Conservation (phyloP, 2,888 invertebrate genomes). For the Drosophila rubida region DNA sequence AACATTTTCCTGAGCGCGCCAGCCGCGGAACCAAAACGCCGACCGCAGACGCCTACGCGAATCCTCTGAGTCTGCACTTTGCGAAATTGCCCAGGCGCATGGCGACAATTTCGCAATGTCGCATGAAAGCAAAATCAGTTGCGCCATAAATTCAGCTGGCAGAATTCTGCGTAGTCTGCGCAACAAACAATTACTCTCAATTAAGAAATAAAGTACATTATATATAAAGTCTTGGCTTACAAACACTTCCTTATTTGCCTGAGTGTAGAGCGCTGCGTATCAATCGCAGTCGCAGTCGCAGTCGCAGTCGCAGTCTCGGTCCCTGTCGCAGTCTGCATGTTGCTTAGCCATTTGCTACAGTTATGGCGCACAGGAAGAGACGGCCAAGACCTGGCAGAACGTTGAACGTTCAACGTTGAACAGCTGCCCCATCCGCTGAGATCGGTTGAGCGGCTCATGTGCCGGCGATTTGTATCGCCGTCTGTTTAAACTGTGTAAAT, state of each 20-base stretch:
- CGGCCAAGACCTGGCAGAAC: neutral
- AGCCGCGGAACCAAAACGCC: slow-evolving; percentile 35
- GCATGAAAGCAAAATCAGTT: neutral
- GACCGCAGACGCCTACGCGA: slow-evolving; percentile 71
- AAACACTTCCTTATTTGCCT: slow-evolving; percentile 11
- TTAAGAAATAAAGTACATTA: neutral
- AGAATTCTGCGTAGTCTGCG: neutral
- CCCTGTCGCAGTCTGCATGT: slow-evolving; percentile 63
- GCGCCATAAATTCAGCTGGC: neutral
- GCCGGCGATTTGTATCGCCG: slow-evolving; percentile 77
- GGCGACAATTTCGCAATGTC: neutral
- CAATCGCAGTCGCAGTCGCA: slow-evolving; percentile 8
- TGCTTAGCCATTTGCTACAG: slow-evolving; percentile 78
- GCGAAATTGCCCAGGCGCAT: neutral
- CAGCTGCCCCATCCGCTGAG: slow-evolving; percentile 52
- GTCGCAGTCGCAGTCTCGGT: slow-evolving; percentile 6
- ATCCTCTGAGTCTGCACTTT: slow-evolving; percentile 3
- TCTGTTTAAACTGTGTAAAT: slow-evolving; percentile 82
- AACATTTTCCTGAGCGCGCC: slow-evolving; percentile 56
- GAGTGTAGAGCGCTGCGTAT: slow-evolving; percentile 18
- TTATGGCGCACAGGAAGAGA: slow-evolving; percentile 81
- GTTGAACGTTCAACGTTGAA: slow-evolving; percentile 17
- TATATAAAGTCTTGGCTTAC: neutral
- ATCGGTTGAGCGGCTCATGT: slow-evolving; percentile 44
- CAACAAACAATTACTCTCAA: neutral